A percentile compares a stretch with the other conserved stretches of the same genome.
phyloP scores from a whole-genome alignment of 2,113 vertebrate species.

The Rostratula benghalensis region DNA sequence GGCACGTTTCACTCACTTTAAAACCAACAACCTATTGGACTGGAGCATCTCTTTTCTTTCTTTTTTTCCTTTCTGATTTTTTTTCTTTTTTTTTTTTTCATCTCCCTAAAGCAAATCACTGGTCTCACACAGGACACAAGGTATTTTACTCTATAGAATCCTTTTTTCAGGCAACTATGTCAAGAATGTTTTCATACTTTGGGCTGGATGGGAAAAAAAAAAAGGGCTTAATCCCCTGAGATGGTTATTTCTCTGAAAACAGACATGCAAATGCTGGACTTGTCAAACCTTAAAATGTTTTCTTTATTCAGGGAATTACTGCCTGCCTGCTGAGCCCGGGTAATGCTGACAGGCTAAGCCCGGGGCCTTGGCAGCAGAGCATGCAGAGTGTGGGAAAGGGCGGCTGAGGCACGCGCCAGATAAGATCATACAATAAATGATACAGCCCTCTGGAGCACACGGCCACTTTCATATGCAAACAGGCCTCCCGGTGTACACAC shows the following conservation, averaged over 20 bases:
- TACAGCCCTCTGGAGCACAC: conserved; percentile 65
- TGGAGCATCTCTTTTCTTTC: conserved; percentile 37
- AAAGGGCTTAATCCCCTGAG: conserved; percentile 76
- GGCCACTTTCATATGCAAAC: conserved; percentile 83
- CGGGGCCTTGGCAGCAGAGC: conserved; percentile 75
- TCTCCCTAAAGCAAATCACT: conserved; percentile 39
- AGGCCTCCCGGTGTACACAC: conserved; percentile 72
- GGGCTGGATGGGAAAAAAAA: conserved; percentile 45
- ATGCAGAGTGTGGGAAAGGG: conserved; percentile 87
- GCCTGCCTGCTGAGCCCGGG: conserved; percentile 84
- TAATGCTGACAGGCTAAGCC: conserved; percentile 79
- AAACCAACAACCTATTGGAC: conserved; percentile 41
- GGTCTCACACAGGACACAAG: conserved; percentile 48
- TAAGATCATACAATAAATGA: conserved; percentile 79
- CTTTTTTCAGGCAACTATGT: conserved; percentile 75
- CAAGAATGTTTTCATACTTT: conserved; percentile 81
- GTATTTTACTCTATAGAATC: conserved; percentile 72
- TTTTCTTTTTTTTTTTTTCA: neutral
- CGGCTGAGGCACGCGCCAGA: conserved; percentile 84
- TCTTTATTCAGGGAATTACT: conserved; percentile 81
- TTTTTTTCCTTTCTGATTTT: neutral
- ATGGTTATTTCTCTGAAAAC: conserved; percentile 85
- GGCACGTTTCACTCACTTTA: neutral
- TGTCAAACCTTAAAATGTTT: conserved; percentile 75
- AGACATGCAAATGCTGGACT: conserved; percentile 76